Evolutionary conservation across 2,888 invertebrate species (phyloP).

Genomic region (Trachelus iudaicus): DNA sequence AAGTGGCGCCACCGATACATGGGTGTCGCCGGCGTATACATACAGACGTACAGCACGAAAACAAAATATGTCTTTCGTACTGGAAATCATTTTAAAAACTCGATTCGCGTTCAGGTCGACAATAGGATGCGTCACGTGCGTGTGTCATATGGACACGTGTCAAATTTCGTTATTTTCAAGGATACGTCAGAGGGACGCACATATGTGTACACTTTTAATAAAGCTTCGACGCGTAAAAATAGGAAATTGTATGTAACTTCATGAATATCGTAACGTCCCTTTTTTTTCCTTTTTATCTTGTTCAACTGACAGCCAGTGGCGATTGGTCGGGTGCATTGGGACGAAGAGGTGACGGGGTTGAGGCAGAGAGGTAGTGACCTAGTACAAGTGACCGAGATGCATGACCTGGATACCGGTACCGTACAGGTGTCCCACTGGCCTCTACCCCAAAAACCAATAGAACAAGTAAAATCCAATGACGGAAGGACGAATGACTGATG

Average conservation of each 20-base stretch:
- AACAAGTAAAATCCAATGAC: background rate
- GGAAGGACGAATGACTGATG: background rate
- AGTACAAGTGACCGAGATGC: constrained; percentile 63
- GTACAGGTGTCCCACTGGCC: constrained; percentile 63
- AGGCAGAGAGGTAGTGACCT: constrained; percentile 56
- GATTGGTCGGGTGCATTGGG: constrained; percentile 16
- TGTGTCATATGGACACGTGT: background rate
- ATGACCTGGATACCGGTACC: constrained; percentile 61
- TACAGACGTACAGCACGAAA: too few species aligned
- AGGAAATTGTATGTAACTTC: constrained; percentile 22
- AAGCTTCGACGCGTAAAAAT: background rate
- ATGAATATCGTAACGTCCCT: background rate
- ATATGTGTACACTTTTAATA: background rate
- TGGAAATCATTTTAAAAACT: background rate
- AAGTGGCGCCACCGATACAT: background rate
- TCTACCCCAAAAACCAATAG: constrained; percentile 39
- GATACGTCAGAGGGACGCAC: background rate
- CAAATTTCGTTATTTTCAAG: background rate
- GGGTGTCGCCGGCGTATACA: too few species aligned
- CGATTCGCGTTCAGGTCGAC: background rate
- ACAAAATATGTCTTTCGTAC: background rate
- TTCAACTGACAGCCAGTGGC: constrained; percentile 4
- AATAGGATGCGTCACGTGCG: background rate
- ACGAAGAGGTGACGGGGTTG: constrained; percentile 29
- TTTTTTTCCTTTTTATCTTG: background rate